A percentile compares a stretch with the other conserved stretches of the same genome.
Conservation (phyloP, 2,113 vertebrate species). For the Cyphomyrus discorhynchus region DNA sequence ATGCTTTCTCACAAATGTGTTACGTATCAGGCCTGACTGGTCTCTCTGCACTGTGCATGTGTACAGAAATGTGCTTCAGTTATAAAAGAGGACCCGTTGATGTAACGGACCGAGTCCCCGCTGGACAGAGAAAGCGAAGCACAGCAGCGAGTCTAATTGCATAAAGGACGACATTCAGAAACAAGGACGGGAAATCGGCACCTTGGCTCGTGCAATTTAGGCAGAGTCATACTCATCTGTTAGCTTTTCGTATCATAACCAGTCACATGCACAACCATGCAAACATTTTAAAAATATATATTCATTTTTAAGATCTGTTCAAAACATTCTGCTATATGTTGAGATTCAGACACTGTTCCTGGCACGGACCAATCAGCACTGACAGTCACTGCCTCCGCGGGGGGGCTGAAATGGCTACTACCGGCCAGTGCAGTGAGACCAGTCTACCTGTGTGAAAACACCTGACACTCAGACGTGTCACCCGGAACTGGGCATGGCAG, state of each 20-base stretch:
- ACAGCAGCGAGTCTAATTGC: not conserved
- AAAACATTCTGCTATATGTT: not conserved
- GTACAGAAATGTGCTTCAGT: not conserved
- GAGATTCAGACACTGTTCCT: not conserved
- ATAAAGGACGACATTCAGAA: not conserved
- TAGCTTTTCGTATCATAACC: not conserved
- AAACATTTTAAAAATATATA: not conserved
- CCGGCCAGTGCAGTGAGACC: not conserved
- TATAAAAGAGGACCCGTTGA: not conserved
- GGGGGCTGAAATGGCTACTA: not conserved
- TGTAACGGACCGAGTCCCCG: not conserved
- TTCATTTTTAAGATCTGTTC: not conserved
- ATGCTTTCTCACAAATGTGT: not conserved
- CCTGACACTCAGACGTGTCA: not conserved
- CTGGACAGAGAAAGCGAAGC: not conserved
- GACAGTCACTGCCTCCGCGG: not conserved
- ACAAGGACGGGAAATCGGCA: not conserved
- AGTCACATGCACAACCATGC: slow-evolving; percentile 5
- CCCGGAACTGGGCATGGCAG: not conserved
- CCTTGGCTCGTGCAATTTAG: not conserved
- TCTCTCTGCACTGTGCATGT: slow-evolving; percentile 12
- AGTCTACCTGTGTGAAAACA: not conserved
- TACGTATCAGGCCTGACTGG: not conserved
- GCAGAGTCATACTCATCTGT: not conserved
- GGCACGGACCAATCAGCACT: not conserved